Conservation (phyloP, 2,797 vertebrate species). For the Protonibea diacanthus region DNA sequence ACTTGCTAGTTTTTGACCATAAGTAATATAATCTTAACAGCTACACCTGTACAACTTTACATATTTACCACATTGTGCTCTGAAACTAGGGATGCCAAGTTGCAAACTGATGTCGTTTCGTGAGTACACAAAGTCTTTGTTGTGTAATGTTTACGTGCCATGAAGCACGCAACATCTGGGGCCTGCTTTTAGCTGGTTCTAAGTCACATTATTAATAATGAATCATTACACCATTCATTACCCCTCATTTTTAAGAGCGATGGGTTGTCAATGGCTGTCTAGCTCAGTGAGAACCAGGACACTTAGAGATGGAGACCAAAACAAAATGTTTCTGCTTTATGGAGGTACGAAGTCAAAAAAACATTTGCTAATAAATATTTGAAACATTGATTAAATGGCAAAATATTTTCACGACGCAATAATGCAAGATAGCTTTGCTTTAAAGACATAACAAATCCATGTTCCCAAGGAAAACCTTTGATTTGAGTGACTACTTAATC, state of each 20-base stretch:
- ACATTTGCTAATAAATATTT: background rate
- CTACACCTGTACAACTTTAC: no score
- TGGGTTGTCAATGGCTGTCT: background rate
- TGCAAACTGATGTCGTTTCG: no score
- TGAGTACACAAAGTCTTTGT: background rate
- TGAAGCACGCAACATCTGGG: conserved; percentile 8
- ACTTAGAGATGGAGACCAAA: background rate
- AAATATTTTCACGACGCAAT: conserved; percentile 18
- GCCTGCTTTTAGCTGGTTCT: conserved; percentile 33
- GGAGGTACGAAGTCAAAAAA: background rate
- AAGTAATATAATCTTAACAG: no score
- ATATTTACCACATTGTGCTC: no score
- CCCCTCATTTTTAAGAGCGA: background rate
- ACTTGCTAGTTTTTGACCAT: no score
- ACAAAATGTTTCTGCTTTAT: background rate
- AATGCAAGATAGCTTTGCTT: background rate
- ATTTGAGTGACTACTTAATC: conserved; percentile 54
- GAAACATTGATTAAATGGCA: conserved; percentile 1
- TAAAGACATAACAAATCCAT: conserved; percentile 24
- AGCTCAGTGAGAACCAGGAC: background rate
- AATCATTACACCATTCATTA: background rate
- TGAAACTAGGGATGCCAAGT: no score
- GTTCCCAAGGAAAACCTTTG: conserved; percentile 60
- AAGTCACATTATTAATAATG: conserved; percentile 35
- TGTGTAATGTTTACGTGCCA: background rate